Evolutionary conservation across 92 coral and sea anemone species (phyloP), one percentile per base, ranked within the genome.

Genomic region (Plumapathes pennacea): DNA sequence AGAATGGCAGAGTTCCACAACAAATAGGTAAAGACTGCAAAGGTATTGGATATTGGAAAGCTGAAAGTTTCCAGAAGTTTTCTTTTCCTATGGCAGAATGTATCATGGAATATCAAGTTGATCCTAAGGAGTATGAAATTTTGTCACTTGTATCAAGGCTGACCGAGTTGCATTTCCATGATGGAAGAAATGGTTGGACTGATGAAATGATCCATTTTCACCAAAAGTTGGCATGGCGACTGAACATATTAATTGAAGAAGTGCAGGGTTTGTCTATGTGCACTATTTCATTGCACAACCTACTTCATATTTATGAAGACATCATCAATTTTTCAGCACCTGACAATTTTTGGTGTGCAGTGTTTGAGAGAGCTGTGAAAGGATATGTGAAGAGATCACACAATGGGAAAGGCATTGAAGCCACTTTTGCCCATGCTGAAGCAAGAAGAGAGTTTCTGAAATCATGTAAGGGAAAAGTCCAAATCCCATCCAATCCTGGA

Each of bases 11-110:
- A 26, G 26, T 50, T 31, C 63, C 54, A 29, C 38, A 12, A 55
- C 56, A 44, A 27, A 39, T 56, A 18, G 60, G 53, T 30, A 50
- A 55, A 27, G 75, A 65, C 21, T 47, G 68, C 61, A 81, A 81
- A 73, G 70, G 88, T 25, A 40, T 74, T 46, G 84, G 89, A 0
- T 48, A 82, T 42, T 82, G 89, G 89, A 82, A 82, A 37, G 89
- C 89, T 4, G 89, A 82, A 54, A 57, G 70, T 4, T 49, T 60
- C 21, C 83, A 75, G 12, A 82, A 75, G 21, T 75, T 60, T 45
- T 46, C 67, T 23, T 82, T 82, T 52, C 89, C 83, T 14, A 59
- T 82, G 79, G 68, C 79, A 11, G 83, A 82, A 12, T 82, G 83
- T 25, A 51, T 75, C 29, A 26, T 81, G 58, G 82, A 47, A 57